These are phyloP conservation scores for Montipora efflorescens DNA, from an alignment of 64 coral and sea anemone genomes.

Conservation along the genomic window DNA sequence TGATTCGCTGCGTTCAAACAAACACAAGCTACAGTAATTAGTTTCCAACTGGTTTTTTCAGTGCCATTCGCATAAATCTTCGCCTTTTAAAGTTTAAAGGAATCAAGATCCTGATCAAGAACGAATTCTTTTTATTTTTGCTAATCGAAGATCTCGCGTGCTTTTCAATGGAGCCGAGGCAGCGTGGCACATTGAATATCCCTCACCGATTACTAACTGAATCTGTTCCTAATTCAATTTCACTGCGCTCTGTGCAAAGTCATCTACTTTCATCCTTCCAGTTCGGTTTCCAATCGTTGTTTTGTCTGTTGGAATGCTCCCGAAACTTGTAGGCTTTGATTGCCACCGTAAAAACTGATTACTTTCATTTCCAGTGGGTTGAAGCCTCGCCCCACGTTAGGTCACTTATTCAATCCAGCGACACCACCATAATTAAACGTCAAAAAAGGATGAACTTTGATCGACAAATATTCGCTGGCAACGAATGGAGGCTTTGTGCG, in stretches of 20 bases:
- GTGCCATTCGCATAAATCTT: no score
- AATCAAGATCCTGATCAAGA: not conserved
- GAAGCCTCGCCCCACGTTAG: not conserved
- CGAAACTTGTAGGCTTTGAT: no score
- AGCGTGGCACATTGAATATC: no score
- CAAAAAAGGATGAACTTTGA: not conserved
- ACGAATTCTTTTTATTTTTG: not conserved
- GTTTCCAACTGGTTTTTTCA: not conserved
- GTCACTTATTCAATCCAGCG: not conserved
- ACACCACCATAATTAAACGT: not conserved
- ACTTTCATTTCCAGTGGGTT: no score
- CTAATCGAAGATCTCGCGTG: no score
- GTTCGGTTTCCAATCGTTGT: no score
- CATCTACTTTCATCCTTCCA: not conserved
- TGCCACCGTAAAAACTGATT: no score
- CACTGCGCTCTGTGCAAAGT: not conserved
- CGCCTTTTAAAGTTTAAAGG: not conserved
- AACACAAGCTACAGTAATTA: not conserved
- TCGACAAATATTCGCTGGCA: not conserved
- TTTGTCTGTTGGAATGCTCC: no score
- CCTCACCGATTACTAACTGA: no score
- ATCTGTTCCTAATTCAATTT: no score
- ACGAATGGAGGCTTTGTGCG: not conserved
- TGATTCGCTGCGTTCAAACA: not conserved
- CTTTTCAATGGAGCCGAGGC: not conserved